These are phyloP conservation scores for Nebria brevicollis DNA, from an alignment of 2,888 invertebrate genomes.

Conservation along the genomic window DNA sequence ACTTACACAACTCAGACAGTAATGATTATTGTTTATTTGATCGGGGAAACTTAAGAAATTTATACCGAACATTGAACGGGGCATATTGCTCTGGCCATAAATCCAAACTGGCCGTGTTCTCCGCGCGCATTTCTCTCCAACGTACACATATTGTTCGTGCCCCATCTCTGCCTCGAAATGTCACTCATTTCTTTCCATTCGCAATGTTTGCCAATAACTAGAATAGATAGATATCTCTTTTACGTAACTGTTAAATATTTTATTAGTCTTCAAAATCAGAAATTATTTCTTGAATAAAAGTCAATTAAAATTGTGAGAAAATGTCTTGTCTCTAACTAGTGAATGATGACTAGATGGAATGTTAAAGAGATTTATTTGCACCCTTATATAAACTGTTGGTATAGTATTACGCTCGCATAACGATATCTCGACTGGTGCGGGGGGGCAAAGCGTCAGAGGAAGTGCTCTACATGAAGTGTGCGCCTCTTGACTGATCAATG, in stretches of 20 bases:
- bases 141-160: conserved; percentile 8
- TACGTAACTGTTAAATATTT: too few relatives aligned
- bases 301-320: too few relatives aligned
- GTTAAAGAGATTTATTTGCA: background rate
- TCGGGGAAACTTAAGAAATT: conserved; percentile 58
- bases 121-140: background rate
- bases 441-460: background rate
- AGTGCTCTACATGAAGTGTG: conserved; percentile 21
- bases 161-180: background rate
- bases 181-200: too few relatives aligned
- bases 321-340: too few relatives aligned
- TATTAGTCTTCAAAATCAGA: too few relatives aligned
- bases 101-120: conserved; percentile 12
- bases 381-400: background rate
- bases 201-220: too few relatives aligned
- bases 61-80: conserved; percentile 50
- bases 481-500: conserved; percentile 45
- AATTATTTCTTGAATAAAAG: too few relatives aligned
- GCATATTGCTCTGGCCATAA: conserved; percentile 31
- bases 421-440: background rate
- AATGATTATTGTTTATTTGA: conserved; percentile 62
- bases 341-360: background rate
- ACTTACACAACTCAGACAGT: conserved; percentile 60
- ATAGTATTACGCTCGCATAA: background rate
- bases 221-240: too few relatives aligned